A percentile compares a stretch with the other conserved stretches of the same genome.
phyloP scores from a whole-genome alignment of 2,113 vertebrate genomes.

The Perognathus longimembris region DNA sequence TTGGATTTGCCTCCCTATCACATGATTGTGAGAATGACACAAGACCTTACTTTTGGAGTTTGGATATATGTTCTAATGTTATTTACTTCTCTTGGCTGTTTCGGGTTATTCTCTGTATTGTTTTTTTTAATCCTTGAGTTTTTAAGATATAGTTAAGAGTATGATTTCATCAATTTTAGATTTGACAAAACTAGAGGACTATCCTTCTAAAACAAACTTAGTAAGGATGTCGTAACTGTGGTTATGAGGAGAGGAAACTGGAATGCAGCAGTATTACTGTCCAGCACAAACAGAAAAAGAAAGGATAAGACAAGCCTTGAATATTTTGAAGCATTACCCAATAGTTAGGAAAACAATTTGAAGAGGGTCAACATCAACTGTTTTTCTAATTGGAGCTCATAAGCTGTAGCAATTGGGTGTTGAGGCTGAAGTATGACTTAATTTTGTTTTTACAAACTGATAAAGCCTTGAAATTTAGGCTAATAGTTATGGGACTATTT shows the following conservation, averaged over 20 bases:
- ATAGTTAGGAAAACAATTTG: not conserved
- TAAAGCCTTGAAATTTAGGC: not conserved
- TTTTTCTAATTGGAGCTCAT: not conserved
- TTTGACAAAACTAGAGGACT: not conserved
- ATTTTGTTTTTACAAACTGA: constrained; percentile 43
- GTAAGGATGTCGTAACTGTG: not conserved
- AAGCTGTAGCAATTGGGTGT: not conserved
- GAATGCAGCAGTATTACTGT: not conserved
- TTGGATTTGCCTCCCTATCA: not conserved
- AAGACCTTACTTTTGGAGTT: not conserved
- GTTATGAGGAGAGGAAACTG: not conserved
- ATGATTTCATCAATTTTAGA: not conserved
- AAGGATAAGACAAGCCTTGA: not conserved
- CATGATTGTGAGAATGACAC: not conserved
- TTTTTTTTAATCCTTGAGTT: not conserved
- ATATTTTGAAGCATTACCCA: not conserved
- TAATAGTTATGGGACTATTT: constrained; percentile 22
- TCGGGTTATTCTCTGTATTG: constrained; percentile 1
- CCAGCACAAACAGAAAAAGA: constrained; percentile 7
- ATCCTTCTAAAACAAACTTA: not conserved
- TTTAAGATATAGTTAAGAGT: not conserved
- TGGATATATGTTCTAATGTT: constrained; percentile 15
- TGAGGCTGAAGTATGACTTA: constrained; percentile 27
- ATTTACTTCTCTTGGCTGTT: not conserved
- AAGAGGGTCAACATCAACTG: not conserved